These are phyloP conservation scores for Cotesia chilonis DNA, from an alignment of 1,140 invertebrate genomes.

Conservation along the genomic window DNA sequence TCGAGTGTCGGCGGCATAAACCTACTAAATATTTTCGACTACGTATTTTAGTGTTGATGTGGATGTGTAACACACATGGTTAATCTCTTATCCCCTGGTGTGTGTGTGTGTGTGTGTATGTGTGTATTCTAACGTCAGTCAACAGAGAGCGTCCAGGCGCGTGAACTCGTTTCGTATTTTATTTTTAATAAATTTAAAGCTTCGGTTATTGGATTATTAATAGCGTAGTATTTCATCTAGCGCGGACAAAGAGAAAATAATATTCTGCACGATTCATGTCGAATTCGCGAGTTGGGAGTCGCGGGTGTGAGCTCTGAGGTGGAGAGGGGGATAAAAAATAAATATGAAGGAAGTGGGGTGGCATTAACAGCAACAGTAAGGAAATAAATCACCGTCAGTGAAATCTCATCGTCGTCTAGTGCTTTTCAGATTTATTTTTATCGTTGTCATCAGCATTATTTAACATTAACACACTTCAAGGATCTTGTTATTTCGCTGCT, in stretches of 20 bases:
- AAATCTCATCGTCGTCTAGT: conserved; percentile 33
- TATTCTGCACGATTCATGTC: not conserved
- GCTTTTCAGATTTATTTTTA: conserved; percentile 38
- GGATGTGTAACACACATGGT: too few species aligned
- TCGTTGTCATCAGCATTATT: conserved; percentile 28
- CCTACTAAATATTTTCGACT: conserved; percentile 39
- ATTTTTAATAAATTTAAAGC: conserved; percentile 33
- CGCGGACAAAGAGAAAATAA: not conserved
- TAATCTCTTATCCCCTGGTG: not conserved
- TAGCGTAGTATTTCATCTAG: conserved; percentile 14
- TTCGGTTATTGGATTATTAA: conserved; percentile 30
- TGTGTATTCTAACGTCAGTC: not conserved
- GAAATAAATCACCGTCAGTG: conserved; percentile 24
- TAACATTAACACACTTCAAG: conserved; percentile 32
- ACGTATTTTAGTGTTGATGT: conserved; percentile 10
- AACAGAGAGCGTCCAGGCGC: conserved; percentile 9
- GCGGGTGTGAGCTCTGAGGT: too few species aligned
- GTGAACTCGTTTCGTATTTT: conserved; percentile 35
- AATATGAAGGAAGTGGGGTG: too few species aligned
- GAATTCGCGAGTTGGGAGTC: not conserved
- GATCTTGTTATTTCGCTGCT: conserved; percentile 13
- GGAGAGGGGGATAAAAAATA: too few species aligned
- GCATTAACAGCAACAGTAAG: not conserved
- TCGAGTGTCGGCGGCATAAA: conserved; percentile 29
- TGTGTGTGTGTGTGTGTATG: not conserved